Evolutionary conservation across 2,113 vertebrate genomes (phyloP).

Genomic region (Hypomesus transpacificus): DNA sequence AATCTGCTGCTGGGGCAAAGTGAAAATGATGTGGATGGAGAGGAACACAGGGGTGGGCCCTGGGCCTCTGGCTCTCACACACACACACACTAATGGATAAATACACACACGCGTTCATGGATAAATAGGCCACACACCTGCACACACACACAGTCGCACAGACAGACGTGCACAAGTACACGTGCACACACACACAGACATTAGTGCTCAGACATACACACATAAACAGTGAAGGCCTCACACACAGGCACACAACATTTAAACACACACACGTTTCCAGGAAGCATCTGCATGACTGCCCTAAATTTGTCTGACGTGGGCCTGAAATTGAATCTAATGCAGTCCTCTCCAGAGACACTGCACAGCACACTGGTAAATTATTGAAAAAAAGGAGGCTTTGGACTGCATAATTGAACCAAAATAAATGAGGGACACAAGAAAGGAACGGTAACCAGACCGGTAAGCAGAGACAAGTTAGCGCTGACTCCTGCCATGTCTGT

Average conservation of each 20-base stretch:
- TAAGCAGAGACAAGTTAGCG: constrained; percentile 46
- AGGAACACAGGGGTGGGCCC: neutral
- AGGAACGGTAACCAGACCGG: constrained; percentile 17
- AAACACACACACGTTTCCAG: constrained; percentile 30
- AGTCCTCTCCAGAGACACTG: constrained; percentile 43
- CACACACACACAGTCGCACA: constrained; percentile 16
- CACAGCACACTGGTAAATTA: constrained; percentile 54
- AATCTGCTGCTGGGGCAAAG: constrained; percentile 42
- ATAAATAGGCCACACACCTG: constrained; percentile 10
- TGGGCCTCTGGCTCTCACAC: constrained; percentile 16
- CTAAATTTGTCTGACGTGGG: constrained; percentile 54
- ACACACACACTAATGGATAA: neutral
- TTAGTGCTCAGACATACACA: neutral
- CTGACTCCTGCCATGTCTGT: constrained; percentile 36
- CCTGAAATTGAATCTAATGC: constrained; percentile 60
- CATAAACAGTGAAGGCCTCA: constrained; percentile 7
- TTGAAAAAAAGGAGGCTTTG: constrained; percentile 43
- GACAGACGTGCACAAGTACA: neutral
- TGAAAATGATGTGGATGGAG: constrained; percentile 29
- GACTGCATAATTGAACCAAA: constrained; percentile 56
- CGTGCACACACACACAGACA: neutral
- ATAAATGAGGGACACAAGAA: constrained; percentile 56
- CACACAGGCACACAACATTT: constrained; percentile 14
- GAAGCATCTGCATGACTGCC: constrained; percentile 51
- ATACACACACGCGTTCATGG: constrained; percentile 7